Evolutionary conservation across 1,140 invertebrate genomes (phyloP).

Genomic region (Ceratina calcarata): DNA sequence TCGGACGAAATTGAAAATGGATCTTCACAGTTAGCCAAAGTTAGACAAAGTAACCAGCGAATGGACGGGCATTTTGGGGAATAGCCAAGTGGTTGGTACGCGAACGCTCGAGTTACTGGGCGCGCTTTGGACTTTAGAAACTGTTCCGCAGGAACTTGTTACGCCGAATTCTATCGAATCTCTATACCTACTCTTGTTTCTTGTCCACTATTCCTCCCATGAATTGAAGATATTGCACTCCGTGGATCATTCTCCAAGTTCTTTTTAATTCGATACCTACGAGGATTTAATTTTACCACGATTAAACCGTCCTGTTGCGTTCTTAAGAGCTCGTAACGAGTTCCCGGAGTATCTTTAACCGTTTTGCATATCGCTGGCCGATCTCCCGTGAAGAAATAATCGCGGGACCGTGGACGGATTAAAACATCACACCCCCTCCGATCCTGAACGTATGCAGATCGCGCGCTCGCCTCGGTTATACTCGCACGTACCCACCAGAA

Average conservation of each 20-base stretch:
- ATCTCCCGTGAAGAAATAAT: conserved; percentile 52
- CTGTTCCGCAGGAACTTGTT: conserved; percentile 58
- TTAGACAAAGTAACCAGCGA: conserved; percentile 59
- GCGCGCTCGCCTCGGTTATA: conserved; percentile 58
- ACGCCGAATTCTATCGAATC: conserved; percentile 29
- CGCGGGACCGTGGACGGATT: conserved; percentile 59
- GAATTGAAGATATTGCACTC: conserved; percentile 42
- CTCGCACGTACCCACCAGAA: conserved; percentile 65
- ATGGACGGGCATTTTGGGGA: conserved; percentile 52
- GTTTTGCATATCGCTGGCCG: not conserved
- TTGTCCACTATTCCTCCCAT: not conserved
- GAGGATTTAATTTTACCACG: conserved; percentile 1
- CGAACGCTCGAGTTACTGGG: conserved; percentile 50
- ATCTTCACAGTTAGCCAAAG: conserved; percentile 57
- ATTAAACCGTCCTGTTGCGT: not conserved
- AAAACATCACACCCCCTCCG: conserved; percentile 72
- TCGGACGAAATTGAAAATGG: conserved; percentile 47
- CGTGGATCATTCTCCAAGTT: not conserved
- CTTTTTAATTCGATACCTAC: not conserved
- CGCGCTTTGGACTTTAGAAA: conserved; percentile 63
- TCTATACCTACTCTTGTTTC: not conserved
- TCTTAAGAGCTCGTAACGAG: not conserved
- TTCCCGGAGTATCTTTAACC: not conserved
- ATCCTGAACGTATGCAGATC: conserved; percentile 71
- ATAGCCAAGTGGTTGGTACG: conserved; percentile 34